Evolutionary conservation across 2,888 invertebrate genomes (phyloP), one percentile per base, ranked within the genome.

Genomic region (Phlogophora meticulosa): DNA sequence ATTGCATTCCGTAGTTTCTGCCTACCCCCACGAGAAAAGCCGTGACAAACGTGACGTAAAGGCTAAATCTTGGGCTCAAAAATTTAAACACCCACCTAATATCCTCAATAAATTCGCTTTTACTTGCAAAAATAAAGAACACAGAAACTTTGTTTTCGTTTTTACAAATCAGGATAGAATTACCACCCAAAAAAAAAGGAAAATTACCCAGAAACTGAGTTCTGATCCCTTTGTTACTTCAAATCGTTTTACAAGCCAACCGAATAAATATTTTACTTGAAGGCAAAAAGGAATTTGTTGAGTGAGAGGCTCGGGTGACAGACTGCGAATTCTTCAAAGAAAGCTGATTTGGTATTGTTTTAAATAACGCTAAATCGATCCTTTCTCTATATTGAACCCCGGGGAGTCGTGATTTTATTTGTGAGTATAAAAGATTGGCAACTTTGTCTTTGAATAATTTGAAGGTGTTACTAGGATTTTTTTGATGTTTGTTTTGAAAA

Each of bases 381-480:
- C 56, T 7, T 42, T 58, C 40, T 34, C 43, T 58, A 66, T 58
- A 66, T 28, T 38, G 49, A 63, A 56, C 70, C 55, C 60, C 20
- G 7, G 58, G 48, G 73, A 28, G 24, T 64, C 34, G 24, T 34
- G 51, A 71, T 46, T 72, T 52, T 65, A 40, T 65, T 56, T 62
- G 28, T 64, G 24, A 52, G 57, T 74, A 74, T 58, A 67, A 43
- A 48, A 69, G 48, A 64, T 63, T 66, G 65, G 40, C 42, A 51
- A 45, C 22, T 62, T 58, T 59, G 36, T 51, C 57, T 71, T 72
- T 67, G 72, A 81, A 78, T 76, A 69, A 78, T 68, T 72, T 81
- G 48, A 49, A n/a, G 17, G 48, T 43, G 36, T 48, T 4, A 28
- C 42, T 45, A 13, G 38, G n/a, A 20, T 40, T 42, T 60, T 59